Percentiles rank a stretch among this genome's conserved stretches.
phyloP scores from a whole-genome alignment of 2,888 invertebrate species.

The Halictus ligatus region DNA sequence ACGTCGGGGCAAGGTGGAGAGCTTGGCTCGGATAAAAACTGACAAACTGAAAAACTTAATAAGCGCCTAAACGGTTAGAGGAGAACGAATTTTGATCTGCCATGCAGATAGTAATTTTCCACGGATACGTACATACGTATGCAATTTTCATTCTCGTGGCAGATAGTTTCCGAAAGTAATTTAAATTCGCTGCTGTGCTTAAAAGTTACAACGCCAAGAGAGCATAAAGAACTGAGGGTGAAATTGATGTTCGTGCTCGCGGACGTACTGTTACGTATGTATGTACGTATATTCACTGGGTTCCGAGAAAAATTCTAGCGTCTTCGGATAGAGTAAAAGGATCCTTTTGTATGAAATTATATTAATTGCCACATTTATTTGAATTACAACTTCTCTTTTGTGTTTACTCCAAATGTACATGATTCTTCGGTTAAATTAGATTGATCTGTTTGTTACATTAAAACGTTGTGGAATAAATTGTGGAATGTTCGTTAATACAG shows the following conservation, averaged over 20 bases:
- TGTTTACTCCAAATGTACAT: background rate
- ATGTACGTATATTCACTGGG: background rate
- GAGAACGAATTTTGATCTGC: background rate
- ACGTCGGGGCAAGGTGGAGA: constrained; percentile 3
- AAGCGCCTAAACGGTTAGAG: background rate
- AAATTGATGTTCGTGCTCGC: background rate
- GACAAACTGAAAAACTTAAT: constrained; percentile 17
- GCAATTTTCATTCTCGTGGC: background rate
- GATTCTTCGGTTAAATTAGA: background rate
- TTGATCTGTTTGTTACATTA: background rate
- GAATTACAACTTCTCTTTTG: background rate
- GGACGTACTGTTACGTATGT: background rate
- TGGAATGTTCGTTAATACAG: too few relatives aligned
- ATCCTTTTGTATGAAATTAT: background rate
- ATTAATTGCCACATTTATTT: background rate
- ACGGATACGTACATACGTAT: background rate
- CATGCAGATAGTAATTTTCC: background rate
- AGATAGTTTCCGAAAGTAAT: background rate
- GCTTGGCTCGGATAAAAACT: background rate
- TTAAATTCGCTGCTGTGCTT: background rate
- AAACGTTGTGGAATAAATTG: too few relatives aligned
- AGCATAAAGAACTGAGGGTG: background rate
- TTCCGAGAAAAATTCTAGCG: background rate
- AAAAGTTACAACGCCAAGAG: background rate
- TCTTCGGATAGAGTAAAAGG: background rate